Base-by-base conservation (phyloP, 2,113 vertebrate species). In the Spheniscus mendiculus region DNA sequence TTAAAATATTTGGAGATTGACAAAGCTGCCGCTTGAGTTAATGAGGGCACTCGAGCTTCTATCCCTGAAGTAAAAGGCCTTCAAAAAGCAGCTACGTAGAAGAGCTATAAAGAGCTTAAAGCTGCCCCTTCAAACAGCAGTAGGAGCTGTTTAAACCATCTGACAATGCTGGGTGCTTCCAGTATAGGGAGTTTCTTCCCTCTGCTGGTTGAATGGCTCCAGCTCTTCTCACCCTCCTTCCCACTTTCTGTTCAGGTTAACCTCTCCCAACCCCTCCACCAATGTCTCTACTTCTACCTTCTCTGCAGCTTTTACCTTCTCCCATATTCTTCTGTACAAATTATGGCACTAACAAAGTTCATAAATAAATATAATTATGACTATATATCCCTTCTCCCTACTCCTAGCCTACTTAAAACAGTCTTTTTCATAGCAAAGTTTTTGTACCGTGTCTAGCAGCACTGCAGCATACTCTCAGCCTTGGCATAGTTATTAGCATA, bases 381-480 rank as follows among this genome's bases (percentile, higher is more conserved):
- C 21, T 62, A 1, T 21, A 1, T 21, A 25, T 45, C 1, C 22
- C 40, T 94, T 67, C 11, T n/a, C 3, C 1, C 10, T 87, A 5
- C 20, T 29, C 95, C 5, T 72, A 40, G 21, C 42, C 63, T 73
- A 12, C 36, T 83, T 76, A 38, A 42, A 83, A 5, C 9, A 38
- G 12, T 40, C 17, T 70, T 47, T 84, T 70, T 40, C 15, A 21
- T 53, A 56, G 45, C 36, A n/a, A 25, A 26, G 11, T 10, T 50
- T 58, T 47, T 40, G 8, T 74, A 15, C 11, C 5, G 12, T 58
- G 11, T 74, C 19, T n/a, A 70, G 63, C 40, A 81, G 67, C 36
- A n/a, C 40, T 62, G 53, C 32, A 71, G 9, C 30, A 21, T 62
- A 15, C 9, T 74, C 56, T 82, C 20, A 56, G 36, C 4, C 30